These are phyloP conservation scores for Corvus moneduloides DNA, from an alignment of 2,113 vertebrate genomes.

Conservation along the genomic window DNA sequence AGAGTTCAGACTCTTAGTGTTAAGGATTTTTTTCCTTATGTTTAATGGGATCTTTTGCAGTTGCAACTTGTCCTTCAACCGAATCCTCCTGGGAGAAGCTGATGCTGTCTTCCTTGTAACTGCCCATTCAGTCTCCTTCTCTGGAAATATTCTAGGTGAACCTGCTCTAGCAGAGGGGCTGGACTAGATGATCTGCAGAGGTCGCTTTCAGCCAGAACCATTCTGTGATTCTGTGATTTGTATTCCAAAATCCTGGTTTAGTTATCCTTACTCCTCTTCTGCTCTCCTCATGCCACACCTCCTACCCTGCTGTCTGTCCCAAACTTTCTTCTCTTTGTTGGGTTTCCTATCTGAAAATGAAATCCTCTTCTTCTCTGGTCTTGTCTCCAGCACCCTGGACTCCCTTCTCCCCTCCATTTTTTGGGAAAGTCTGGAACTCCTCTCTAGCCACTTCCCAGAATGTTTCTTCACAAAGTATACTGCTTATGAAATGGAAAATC, in stretches of 20 bases:
- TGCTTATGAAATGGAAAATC: background rate
- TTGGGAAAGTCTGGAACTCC: background rate
- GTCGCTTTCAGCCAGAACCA: background rate
- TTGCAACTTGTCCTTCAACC: background rate
- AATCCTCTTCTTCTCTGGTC: background rate
- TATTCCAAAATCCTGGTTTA: background rate
- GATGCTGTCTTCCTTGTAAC: background rate
- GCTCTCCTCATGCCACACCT: background rate
- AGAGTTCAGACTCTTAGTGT: background rate
- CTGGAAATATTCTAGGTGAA: background rate
- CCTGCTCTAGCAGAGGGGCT: background rate
- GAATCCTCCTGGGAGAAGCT: background rate
- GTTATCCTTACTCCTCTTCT: background rate
- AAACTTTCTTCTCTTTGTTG: background rate
- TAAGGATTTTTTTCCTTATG: background rate
- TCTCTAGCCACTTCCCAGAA: background rate
- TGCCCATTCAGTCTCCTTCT: background rate
- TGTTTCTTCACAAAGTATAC: background rate
- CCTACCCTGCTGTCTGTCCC: background rate
- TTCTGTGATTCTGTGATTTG: background rate
- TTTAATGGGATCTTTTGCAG: background rate
- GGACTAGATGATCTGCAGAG: background rate
- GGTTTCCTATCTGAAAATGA: background rate
- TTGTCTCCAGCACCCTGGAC: rapidly evolving
- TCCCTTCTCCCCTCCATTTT: background rate